Conservation (phyloP, 1,140 invertebrate species). For the Dendroctonus valens region DNA sequence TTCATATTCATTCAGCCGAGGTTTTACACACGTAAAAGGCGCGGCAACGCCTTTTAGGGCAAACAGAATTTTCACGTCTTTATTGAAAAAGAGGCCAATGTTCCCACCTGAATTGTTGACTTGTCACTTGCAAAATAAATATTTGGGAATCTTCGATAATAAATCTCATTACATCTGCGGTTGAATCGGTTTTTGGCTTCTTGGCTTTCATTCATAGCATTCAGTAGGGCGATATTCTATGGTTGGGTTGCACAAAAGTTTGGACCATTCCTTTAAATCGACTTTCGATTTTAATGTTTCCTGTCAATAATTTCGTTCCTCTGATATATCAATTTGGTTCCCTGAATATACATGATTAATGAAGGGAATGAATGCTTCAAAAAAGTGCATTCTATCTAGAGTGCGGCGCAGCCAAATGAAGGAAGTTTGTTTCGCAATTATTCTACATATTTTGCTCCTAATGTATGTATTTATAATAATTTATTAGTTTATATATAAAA, state of each 20-base stretch:
- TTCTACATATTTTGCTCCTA: too few species aligned
- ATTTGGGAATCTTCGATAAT: slow-evolving; percentile 45
- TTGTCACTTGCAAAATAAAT: slow-evolving; percentile 45
- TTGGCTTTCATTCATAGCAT: slow-evolving; percentile 24
- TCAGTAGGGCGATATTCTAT: slow-evolving; percentile 17
- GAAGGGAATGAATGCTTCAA: too few species aligned
- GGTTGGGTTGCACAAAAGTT: slow-evolving; percentile 27
- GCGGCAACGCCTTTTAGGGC: slow-evolving; percentile 31
- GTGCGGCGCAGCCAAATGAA: too few species aligned
- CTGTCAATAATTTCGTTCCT: slow-evolving; percentile 12
- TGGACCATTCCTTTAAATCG: slow-evolving; percentile 7
- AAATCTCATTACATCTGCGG: slow-evolving; percentile 47
- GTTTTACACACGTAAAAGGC: slow-evolving; percentile 32
- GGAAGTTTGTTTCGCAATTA: too few species aligned
- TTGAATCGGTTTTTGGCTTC: slow-evolving; percentile 32
- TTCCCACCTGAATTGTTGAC: slow-evolving; percentile 41
- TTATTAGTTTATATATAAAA: too few species aligned
- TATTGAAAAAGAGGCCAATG: slow-evolving; percentile 31
- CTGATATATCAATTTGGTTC: background rate
- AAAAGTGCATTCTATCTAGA: too few species aligned
- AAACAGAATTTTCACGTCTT: slow-evolving; percentile 40
- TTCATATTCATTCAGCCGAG: slow-evolving; percentile 29
- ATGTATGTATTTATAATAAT: too few species aligned
- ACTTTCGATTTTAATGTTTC: slow-evolving; percentile 19
- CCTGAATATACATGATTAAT: too few species aligned